Percentiles rank a stretch among this genome's conserved stretches.
phyloP scores from a whole-genome alignment of 30 jellyfish, hydroid and myxozoan genomes.

The Hydractinia symbiolongicarpus region DNA sequence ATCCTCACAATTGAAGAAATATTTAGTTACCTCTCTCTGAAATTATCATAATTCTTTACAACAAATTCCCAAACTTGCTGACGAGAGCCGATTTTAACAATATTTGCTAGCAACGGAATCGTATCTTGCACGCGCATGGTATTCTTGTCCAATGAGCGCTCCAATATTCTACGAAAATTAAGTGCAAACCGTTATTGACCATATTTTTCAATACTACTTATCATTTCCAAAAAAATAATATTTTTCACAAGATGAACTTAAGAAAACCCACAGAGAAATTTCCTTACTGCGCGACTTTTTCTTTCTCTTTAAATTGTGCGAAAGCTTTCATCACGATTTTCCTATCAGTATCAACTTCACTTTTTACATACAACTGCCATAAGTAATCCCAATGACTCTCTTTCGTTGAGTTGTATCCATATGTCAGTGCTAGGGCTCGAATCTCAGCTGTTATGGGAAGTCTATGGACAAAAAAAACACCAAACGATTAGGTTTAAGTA shows the following conservation, averaged over 20 bases:
- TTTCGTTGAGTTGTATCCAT: constrained; percentile 59
- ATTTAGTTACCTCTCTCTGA: constrained; percentile 60
- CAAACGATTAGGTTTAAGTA: no score
- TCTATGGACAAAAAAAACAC: constrained; percentile 22
- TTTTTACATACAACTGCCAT: constrained; percentile 65
- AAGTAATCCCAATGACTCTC: constrained; percentile 68
- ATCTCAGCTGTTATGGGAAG: constrained; percentile 71
- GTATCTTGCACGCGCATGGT: constrained; percentile 94
- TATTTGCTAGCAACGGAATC: constrained; percentile 74
- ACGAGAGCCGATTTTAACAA: constrained; percentile 84
- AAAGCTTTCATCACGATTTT: constrained; percentile 80
- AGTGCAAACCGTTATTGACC: no score
- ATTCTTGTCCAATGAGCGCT: constrained; percentile 54
- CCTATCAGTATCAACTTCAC: constrained; percentile 79
- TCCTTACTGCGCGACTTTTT: constrained; percentile 60
- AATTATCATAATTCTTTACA: constrained; percentile 53
- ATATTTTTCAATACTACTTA: no score
- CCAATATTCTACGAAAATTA: constrained; percentile 43
- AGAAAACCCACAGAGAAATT: not conserved
- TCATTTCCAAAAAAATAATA: no score
- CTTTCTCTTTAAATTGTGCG: constrained; percentile 75
- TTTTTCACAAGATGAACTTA: no score
- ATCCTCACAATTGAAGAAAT: not conserved
- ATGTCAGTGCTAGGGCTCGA: constrained; percentile 78
- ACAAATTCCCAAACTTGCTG: constrained; percentile 87